Evolutionary conservation across 2,888 invertebrate species (phyloP).

Genomic region (Baccha elongata): DNA sequence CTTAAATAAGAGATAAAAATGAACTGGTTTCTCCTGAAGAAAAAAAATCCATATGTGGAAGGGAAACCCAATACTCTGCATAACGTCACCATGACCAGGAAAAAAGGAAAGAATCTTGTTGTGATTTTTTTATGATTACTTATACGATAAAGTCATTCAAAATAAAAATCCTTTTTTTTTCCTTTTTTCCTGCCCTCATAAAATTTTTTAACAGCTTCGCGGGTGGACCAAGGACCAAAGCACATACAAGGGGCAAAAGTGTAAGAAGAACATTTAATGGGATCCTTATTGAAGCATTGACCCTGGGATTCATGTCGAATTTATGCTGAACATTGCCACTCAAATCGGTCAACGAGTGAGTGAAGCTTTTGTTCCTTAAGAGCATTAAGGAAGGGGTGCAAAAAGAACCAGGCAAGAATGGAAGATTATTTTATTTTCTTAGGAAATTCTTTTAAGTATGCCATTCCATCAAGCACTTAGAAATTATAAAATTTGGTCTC

Average conservation of each 20-base stretch:
- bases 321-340: conserved; percentile 28
- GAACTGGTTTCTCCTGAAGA: conserved; percentile 50
- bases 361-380: background rate
- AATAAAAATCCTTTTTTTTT: conserved; percentile 44
- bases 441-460: conserved; percentile 3
- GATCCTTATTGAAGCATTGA: conserved; percentile 63
- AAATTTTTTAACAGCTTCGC: conserved; percentile 50
- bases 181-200: conserved; percentile 20
- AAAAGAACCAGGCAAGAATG: background rate
- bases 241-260: background rate
- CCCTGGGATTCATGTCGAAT: conserved; percentile 64
- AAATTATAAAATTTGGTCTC: conserved; percentile 23
- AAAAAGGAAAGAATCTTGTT: conserved; percentile 14
- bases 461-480: background rate
- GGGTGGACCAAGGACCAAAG: background rate
- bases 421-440: background rate
- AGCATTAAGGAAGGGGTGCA: background rate
- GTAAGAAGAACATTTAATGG: conserved; percentile 43
- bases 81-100: conserved; percentile 40
- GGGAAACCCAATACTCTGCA: conserved; percentile 43
- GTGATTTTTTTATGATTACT: conserved; percentile 32
- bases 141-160: conserved; percentile 28
- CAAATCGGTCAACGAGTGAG: background rate
- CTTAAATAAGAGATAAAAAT: conserved; percentile 50
- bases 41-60: background rate